Conservation (phyloP, 1,140 invertebrate genomes). For the Sycobia sp. region DNA sequence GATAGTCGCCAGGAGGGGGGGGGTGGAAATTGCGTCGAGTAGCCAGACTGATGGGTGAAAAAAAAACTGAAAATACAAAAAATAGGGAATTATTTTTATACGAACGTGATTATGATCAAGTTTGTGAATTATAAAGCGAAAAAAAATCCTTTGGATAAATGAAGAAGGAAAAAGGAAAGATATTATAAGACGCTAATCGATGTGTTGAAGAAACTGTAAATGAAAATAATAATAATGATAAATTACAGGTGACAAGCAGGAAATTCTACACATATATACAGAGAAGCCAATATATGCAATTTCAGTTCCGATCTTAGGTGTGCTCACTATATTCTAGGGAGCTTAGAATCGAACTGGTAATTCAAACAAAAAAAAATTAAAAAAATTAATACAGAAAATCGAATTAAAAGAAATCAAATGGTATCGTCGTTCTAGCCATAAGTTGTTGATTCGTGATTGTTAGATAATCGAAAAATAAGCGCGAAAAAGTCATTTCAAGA, state of each 20-base stretch:
- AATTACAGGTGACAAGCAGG: constrained; percentile 1
- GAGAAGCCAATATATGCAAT: constrained; percentile 18
- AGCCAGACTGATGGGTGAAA: constrained; percentile 23
- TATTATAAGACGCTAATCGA: too few relatives aligned
- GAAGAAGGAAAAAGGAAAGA: background rate
- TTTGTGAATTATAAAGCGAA: constrained; percentile 32
- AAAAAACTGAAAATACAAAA: constrained; percentile 11
- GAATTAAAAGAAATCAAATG: too few relatives aligned
- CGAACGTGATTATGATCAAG: constrained; percentile 51
- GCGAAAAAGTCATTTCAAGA: constrained; percentile 5
- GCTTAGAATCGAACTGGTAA: constrained; percentile 32
- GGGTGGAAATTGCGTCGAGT: too few relatives aligned
- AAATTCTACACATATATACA: background rate
- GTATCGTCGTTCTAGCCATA: constrained; percentile 22
- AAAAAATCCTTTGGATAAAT: too few relatives aligned
- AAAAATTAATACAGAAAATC: constrained; percentile 1
- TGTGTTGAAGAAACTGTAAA: background rate
- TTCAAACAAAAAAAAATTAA: constrained; percentile 1
- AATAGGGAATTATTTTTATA: constrained; percentile 54
- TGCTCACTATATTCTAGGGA: constrained; percentile 1
- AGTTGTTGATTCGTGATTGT: constrained; percentile 34
- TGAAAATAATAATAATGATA: background rate
- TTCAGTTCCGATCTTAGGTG: background rate
- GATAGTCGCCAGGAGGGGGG: too few relatives aligned
- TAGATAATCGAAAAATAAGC: constrained; percentile 22